Conservation (phyloP, 2,797 vertebrate species). For the Liparis tanakae region DNA sequence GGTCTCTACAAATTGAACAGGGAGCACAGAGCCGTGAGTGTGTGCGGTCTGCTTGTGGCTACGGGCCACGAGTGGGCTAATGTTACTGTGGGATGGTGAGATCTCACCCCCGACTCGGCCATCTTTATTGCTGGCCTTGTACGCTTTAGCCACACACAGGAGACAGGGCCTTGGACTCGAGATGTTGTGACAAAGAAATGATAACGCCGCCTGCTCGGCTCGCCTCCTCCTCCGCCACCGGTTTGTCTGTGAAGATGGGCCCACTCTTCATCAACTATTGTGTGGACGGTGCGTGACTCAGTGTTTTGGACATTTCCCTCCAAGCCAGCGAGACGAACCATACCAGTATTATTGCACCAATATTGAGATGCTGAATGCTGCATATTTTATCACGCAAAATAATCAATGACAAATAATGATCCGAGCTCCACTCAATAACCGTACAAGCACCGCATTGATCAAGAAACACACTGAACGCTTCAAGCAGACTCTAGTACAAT, state of each 20-base stretch:
- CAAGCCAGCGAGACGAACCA: constrained; percentile 35
- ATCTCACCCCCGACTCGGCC: constrained; percentile 47
- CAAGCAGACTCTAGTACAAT: background rate
- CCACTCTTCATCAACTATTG: constrained; percentile 63
- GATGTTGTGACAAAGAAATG: constrained; percentile 63
- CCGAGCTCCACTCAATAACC: constrained; percentile 6
- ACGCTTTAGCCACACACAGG: constrained; percentile 55
- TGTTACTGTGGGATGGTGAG: constrained; percentile 56
- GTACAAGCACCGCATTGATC: constrained; percentile 7
- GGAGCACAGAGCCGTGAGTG: constrained; percentile 39
- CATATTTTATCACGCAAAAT: constrained; percentile 8
- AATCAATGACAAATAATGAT: background rate
- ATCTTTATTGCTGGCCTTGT: constrained; percentile 53
- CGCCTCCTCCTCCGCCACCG: constrained; percentile 53
- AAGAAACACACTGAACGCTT: background rate
- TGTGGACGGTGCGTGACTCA: constrained; percentile 67
- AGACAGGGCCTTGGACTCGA: constrained; percentile 61
- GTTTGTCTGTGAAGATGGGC: constrained; percentile 65
- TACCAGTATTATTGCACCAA: constrained; percentile 17
- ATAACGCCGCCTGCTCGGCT: constrained; percentile 51
- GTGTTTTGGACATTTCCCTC: constrained; percentile 59
- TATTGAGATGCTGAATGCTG: constrained; percentile 11
- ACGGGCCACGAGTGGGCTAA: constrained; percentile 58
- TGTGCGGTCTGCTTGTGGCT: constrained; percentile 58
- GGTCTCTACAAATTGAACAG: constrained; percentile 47